Percentiles rank a stretch among this genome's conserved stretches.
Evolutionary conservation across 2,113 vertebrate species (phyloP).

Genomic region (Ursus arctos): DNA sequence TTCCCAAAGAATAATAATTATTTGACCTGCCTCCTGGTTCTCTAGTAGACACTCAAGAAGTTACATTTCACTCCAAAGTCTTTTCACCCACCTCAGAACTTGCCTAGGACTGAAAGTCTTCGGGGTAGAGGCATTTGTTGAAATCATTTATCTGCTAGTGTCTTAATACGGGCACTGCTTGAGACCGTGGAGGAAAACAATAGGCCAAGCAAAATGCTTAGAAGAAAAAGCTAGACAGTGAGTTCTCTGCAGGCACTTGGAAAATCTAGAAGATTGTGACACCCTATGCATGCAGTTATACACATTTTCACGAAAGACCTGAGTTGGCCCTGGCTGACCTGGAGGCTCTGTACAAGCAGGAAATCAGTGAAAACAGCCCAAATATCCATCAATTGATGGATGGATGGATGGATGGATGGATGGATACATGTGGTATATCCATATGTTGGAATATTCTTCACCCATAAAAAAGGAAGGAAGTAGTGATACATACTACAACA

Average conservation of each 20-base stretch:
- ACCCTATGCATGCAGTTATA: background rate
- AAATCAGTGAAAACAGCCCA: background rate
- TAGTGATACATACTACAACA: background rate
- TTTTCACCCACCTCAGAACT: background rate
- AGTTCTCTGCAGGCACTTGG: background rate
- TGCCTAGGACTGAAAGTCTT: background rate
- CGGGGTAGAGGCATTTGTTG: background rate
- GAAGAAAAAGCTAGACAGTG: background rate
- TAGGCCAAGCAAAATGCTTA: background rate
- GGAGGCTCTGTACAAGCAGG: background rate
- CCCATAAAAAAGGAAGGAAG: constrained; percentile 19
- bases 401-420: background rate
- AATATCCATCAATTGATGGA: background rate
- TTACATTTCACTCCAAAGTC: background rate
- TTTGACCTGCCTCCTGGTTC: background rate
- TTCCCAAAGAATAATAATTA: background rate
- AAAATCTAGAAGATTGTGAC: background rate
- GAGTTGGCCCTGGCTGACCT: background rate
- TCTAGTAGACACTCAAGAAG: background rate
- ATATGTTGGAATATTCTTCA: background rate
- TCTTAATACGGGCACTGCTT: background rate
- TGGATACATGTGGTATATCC: background rate
- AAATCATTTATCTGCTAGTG: background rate
- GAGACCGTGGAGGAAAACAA: background rate
- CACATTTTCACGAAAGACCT: background rate